phyloP scores from a whole-genome alignment of 2,888 invertebrate genomes.

The Idaea biselata region DNA sequence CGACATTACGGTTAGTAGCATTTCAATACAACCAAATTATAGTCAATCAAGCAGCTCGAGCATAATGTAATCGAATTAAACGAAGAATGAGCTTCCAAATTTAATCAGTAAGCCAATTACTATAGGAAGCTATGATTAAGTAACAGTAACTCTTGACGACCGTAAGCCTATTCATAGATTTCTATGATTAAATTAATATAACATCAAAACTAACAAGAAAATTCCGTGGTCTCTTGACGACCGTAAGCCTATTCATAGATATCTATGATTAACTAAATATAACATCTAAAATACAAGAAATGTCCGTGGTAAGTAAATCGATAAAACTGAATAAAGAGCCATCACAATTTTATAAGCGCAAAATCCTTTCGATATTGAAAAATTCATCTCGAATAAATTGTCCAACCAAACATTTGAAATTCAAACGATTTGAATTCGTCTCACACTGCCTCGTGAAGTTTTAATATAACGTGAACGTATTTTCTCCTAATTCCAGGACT shows the following conservation, averaged over 20 bases:
- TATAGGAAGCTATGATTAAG: constrained; percentile 28
- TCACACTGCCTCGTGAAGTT: neutral
- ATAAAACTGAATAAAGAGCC: constrained; percentile 2
- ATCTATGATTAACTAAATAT: too few relatives aligned
- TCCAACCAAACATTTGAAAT: constrained; percentile 10
- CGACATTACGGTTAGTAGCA: constrained; percentile 37
- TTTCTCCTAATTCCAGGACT: constrained; percentile 5
- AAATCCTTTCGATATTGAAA: constrained; percentile 3
- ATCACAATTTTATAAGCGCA: neutral
- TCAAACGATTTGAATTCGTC: constrained; percentile 1
- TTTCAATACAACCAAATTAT: constrained; percentile 40
- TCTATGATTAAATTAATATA: too few relatives aligned
- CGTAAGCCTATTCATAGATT: neutral
- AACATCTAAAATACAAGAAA: neutral
- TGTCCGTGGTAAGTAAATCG: neutral
- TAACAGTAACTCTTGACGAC: constrained; percentile 5
- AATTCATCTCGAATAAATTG: neutral
- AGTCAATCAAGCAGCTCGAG: constrained; percentile 40
- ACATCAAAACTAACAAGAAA: neutral
- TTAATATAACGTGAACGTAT: constrained; percentile 8
- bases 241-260: too few relatives aligned
- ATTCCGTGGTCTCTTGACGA: too few relatives aligned
- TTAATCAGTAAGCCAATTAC: constrained; percentile 28
- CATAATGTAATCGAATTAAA: constrained; percentile 44
- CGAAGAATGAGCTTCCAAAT: constrained; percentile 48